Evolutionary conservation across 2,797 vertebrate genomes (phyloP).

Genomic region (Myripristis murdjan): DNA sequence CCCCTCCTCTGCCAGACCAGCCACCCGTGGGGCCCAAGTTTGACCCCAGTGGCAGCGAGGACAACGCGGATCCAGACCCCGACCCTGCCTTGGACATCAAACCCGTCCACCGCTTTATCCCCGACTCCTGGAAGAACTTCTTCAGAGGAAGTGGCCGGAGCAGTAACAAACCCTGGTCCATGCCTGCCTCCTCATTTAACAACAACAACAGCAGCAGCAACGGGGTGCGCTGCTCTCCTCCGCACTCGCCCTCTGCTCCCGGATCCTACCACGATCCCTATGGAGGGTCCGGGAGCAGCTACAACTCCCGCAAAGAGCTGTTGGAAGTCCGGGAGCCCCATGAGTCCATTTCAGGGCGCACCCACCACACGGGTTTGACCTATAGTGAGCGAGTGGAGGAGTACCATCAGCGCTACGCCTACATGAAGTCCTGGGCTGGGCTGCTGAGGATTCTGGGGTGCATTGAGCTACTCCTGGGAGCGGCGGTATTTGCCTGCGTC

Average conservation of each 20-base stretch:
- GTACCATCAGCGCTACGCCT: constrained; percentile 91
- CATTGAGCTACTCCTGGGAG: constrained; percentile 92
- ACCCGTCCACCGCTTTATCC: constrained; percentile 93
- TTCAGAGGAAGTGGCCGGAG: constrained; percentile 82
- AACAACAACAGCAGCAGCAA: constrained; percentile 81
- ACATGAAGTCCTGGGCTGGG: constrained; percentile 98
- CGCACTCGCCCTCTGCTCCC: constrained; percentile 85
- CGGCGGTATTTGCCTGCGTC: constrained; percentile 95
- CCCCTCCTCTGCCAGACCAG: constrained; percentile 91
- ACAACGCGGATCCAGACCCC: constrained; percentile 37
- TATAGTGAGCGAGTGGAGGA: constrained; percentile 92
- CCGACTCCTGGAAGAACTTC: constrained; percentile 93
- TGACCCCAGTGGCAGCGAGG: constrained; percentile 82
- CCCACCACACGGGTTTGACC: constrained; percentile 84
- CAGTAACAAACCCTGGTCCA: constrained; percentile 69
- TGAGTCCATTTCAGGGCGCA: constrained; percentile 82
- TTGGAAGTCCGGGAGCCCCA: constrained; percentile 77
- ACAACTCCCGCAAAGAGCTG: constrained; percentile 85
- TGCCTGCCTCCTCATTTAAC: constrained; percentile 64
- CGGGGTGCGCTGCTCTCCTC: constrained; percentile 91
- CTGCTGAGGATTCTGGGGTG: constrained; percentile 93
- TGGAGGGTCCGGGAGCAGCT: constrained; percentile 86
- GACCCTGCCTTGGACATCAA: constrained; percentile 88
- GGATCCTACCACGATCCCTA: constrained; percentile 85
- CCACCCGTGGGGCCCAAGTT: constrained; percentile 89